phyloP scores from a whole-genome alignment of 2,888 invertebrate species.

The Leucophenga montana region DNA sequence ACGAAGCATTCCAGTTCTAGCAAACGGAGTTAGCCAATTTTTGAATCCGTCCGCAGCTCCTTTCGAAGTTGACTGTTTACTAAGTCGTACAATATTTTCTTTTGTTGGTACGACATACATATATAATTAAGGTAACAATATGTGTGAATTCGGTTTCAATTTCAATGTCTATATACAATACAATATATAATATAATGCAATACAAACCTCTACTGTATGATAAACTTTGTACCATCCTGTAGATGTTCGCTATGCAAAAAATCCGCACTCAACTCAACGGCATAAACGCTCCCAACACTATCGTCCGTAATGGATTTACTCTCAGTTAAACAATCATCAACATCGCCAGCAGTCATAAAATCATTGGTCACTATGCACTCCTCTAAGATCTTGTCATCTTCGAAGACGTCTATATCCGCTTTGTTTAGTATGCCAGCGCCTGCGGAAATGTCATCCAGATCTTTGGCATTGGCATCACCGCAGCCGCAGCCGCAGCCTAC shows the following conservation, averaged over 20 bases:
- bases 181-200: no score
- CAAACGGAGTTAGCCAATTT: no score
- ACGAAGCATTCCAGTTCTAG: no score
- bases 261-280: constrained; percentile 46
- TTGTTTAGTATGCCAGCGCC: not conserved
- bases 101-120: no score
- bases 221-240: constrained; percentile 50
- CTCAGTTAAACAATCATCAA: constrained; percentile 31
- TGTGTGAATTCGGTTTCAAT: no score
- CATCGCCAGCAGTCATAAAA: constrained; percentile 55
- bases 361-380: constrained; percentile 63
- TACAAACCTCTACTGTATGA: constrained; percentile 39
- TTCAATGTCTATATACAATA: no score
- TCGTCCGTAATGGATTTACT: constrained; percentile 42
- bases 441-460: constrained; percentile 26
- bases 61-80: no score
- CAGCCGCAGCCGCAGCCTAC: not conserved
- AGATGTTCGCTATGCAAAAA: constrained; percentile 49
- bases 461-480: constrained; percentile 21
- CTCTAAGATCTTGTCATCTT: constrained; percentile 53
- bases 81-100: no score
- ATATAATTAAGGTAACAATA: no score
- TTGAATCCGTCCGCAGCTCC: no score
- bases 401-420: constrained; percentile 26
- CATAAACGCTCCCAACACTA: constrained; percentile 42